Evolutionary conservation across 2,113 vertebrate genomes (phyloP).

Genomic region (Brienomyrus brachyistius): DNA sequence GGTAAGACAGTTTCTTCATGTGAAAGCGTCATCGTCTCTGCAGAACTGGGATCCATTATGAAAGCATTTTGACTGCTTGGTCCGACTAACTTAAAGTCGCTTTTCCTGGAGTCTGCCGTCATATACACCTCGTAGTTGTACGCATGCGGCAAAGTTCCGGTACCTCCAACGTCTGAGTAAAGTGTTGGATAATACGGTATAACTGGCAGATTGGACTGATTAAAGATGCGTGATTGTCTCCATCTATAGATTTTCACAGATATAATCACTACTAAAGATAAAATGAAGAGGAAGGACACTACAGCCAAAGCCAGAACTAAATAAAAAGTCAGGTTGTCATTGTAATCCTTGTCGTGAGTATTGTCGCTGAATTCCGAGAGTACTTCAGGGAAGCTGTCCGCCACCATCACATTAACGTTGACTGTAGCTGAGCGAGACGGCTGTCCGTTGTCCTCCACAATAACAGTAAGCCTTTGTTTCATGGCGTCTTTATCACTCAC

Average conservation of each 20-base stretch:
- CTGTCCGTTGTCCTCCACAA: too few relatives aligned
- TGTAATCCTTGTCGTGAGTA: too few relatives aligned
- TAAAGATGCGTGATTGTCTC: constrained; percentile 8
- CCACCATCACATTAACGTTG: too few relatives aligned
- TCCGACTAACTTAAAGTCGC: constrained; percentile 15
- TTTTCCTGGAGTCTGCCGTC: background rate
- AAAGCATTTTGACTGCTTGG: constrained; percentile 20
- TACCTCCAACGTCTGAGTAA: constrained; percentile 35
- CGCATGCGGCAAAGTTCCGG: constrained; percentile 21
- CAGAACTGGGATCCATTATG: constrained; percentile 15
- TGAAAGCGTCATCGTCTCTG: background rate
- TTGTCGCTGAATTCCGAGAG: too few relatives aligned
- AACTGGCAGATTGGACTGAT: background rate
- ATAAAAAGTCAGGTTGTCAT: background rate
- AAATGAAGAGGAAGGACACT: constrained; percentile 9
- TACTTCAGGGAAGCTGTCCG: too few relatives aligned
- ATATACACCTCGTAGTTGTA: constrained; percentile 32
- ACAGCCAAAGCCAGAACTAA: too few relatives aligned
- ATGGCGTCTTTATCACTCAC: too few relatives aligned
- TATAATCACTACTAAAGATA: constrained; percentile 27
- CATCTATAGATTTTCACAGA: constrained; percentile 33
- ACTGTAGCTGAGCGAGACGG: too few relatives aligned
- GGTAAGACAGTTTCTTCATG: too few relatives aligned
- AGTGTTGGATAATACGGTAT: too few relatives aligned
- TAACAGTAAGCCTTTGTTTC: too few relatives aligned